Evolutionary conservation across 2,113 vertebrate genomes (phyloP).

Genomic region (Andinoacara biseriatus): DNA sequence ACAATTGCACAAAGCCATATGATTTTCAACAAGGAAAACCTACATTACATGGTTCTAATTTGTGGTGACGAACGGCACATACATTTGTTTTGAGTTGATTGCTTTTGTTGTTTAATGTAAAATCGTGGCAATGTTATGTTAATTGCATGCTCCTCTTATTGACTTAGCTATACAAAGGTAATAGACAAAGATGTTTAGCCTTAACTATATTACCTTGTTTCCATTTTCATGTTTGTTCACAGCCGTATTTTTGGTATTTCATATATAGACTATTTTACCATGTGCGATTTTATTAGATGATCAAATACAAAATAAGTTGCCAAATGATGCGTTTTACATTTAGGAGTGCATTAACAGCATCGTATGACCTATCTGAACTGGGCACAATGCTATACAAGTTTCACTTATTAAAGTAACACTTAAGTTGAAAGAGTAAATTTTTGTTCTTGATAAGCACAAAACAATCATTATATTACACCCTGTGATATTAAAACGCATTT

Average conservation of each 20-base stretch:
- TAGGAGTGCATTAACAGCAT: conserved; percentile 58
- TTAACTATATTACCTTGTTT: conserved; percentile 88
- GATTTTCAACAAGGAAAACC: conserved; percentile 65
- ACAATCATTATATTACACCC: conserved; percentile 41
- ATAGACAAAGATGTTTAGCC: conserved; percentile 85
- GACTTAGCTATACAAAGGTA: conserved; percentile 82
- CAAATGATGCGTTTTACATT: conserved; percentile 58
- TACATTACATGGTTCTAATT: conserved; percentile 67
- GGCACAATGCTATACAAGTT: conserved; percentile 58
- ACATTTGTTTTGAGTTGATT: conserved; percentile 76
- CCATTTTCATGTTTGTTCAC: conserved; percentile 81
- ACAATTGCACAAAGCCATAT: conserved; percentile 79
- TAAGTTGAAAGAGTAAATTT: conserved; percentile 69
- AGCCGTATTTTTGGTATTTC: conserved; percentile 78
- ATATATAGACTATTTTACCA: conserved; percentile 79
- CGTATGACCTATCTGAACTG: conserved; percentile 54
- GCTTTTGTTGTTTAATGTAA: conserved; percentile 82
- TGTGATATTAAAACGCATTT: conserved; percentile 52
- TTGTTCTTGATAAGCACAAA: conserved; percentile 77
- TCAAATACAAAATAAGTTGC: conserved; percentile 63
- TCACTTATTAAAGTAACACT: conserved; percentile 73
- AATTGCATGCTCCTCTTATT: conserved; percentile 90
- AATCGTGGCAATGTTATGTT: conserved; percentile 84
- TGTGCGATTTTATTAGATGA: conserved; percentile 72
- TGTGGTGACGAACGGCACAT: conserved; percentile 69